Base-by-base conservation (phyloP, 2,113 vertebrate genomes). In the Vulpes ferrilata region DNA sequence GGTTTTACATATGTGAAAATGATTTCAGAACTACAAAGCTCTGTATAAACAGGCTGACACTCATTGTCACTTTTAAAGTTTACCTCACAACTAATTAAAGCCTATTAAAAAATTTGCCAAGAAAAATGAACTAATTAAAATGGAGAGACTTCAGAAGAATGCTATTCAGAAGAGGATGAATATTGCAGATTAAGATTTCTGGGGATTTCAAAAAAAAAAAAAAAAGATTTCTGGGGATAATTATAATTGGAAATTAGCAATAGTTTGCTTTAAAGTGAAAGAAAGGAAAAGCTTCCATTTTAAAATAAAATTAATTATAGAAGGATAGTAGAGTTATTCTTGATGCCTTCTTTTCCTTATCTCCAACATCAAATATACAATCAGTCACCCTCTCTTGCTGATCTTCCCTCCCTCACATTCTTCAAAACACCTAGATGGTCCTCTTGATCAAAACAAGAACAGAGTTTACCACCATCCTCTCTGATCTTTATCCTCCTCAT, bases 101-200 rank as follows among this genome's bases (percentile, higher is more conserved):
- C 6, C 11, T 74, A 11, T 88, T 79, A 11, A 11, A 90, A 67
- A 65, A 7, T 62, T 53, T 5, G 67, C n/a, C 11, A 43, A 55
- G 48, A 38, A 92, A 94, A 93, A n/a, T n/a, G 73, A 90, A 83
- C 1, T 1, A 76, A 17, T 85, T 96, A 25, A 95, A 87, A 53
- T 48, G 71, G 76, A 88, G 11, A 62, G 9, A 88, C 25, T 78
- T 96, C 25, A 59, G 53, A 93, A 80, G 30, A 90, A 60, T 11
- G 3, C 2, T 69, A 16, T 20, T 30, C 64, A 48, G 51, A 43
- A 88, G 43, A 81, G 11, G 1, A n/a, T 60, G 25, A 88, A 43
- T 81, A 69, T 74, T 73, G 30, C 1, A 67, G 32, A 55, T 59
- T 57, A 93, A 88, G 48, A 51, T 32, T 92, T 92, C 25, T 48